Conservation (phyloP, 2,113 vertebrate species). For the Catharus fuscescens region DNA sequence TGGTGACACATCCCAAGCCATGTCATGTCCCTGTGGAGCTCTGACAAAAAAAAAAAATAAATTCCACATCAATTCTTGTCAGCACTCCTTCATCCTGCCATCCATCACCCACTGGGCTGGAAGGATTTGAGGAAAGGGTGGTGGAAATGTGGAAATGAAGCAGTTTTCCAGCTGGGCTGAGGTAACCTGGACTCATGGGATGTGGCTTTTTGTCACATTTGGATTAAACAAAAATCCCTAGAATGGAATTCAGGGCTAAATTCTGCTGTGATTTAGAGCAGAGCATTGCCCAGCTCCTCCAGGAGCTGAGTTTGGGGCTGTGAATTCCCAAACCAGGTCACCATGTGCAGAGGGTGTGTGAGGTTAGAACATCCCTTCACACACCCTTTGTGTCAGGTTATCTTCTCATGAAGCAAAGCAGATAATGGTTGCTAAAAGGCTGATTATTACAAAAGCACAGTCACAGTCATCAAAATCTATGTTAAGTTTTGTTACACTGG, state of each 20-base stretch:
- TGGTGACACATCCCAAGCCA: not conserved
- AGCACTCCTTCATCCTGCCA: not conserved
- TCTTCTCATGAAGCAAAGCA: too few relatives aligned
- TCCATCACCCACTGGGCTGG: not conserved
- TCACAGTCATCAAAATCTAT: too few relatives aligned
- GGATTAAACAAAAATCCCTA: not conserved
- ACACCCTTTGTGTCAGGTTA: too few relatives aligned
- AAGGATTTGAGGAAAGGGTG: not conserved
- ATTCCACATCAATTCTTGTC: not conserved
- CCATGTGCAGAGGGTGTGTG: too few relatives aligned
- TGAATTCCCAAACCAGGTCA: not conserved
- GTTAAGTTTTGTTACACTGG: too few relatives aligned
- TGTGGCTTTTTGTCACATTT: not conserved
- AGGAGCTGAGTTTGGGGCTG: not conserved
- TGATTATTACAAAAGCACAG: too few relatives aligned
- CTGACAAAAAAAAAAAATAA: not conserved
- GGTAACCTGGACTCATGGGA: fast-evolving
- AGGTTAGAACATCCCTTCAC: too few relatives aligned
- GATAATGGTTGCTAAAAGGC: too few relatives aligned
- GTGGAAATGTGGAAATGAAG: not conserved
- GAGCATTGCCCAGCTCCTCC: not conserved
- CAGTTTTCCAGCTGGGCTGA: not conserved
- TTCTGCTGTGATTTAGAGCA: not conserved
- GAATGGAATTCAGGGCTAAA: not conserved
- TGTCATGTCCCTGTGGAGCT: not conserved